Evolutionary conservation across 53 echinoderm and acorn worm species (phyloP), one percentile per base, ranked within the genome.

Genomic region (Crossaster papposus): DNA sequence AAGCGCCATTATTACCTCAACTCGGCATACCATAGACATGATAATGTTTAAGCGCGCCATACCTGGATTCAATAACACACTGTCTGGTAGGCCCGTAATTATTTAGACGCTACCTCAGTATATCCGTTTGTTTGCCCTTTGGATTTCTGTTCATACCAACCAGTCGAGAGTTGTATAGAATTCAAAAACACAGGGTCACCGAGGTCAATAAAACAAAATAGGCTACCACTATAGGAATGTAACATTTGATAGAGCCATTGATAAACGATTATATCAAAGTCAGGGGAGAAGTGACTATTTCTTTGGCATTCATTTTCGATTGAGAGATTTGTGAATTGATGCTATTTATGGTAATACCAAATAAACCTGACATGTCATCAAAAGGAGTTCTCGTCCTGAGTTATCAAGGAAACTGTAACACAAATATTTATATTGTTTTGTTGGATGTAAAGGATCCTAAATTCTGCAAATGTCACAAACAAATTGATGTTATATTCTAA

Each of bases 121-220:
- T 14, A 30, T 14, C 58, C 2, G 87, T 55, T 75, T 75, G 87
- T 77, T 87, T 77, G 77, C 23, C 37, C 28, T 54, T 32, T 30
- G 79, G 54, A 80, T 80, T 80, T 30, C 32, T 54, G 87, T 32
- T 58, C 58, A 36, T 35, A 72, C 52, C 29, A 31, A 74, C 85
- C 85, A 53, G 62, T 76, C 55, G 62, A 77, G 37, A 28, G 87
- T 28, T 58, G 76, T 36, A 23, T 72, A 35, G 76, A 58, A 87
- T 37, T 63, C 32, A 54, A 77, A 85, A 54, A 22, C 15, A 29
- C 76, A 77, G n/a, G 87, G 87, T 87, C 87, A 77, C 4, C 20
- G 37, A 26, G 77, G 87, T 87, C 77, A 87, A 62, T 23, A 26
- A 58, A 36, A 75, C 85, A 72, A 85, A n/a, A 72, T 22, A 53